Percentiles rank a stretch among this genome's conserved stretches.
Conservation (phyloP, 2,888 invertebrate species). For the Rhodophaea formosa region DNA sequence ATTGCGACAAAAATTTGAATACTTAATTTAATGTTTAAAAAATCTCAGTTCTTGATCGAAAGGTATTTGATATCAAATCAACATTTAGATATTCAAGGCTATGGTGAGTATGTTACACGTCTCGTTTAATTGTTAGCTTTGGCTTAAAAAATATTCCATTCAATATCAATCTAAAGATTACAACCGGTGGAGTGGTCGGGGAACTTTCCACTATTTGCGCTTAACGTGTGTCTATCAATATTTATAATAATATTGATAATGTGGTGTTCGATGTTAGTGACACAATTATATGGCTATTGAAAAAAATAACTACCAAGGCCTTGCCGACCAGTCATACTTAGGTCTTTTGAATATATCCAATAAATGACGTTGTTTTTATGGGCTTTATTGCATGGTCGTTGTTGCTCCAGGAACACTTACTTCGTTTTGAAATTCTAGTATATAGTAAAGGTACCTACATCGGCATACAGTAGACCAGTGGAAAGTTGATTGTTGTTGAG, state of each 20-base stretch:
- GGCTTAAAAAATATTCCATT: slow-evolving; percentile 63
- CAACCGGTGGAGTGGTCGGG: slow-evolving; percentile 37
- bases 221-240: slow-evolving; percentile 31
- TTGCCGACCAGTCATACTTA: neutral
- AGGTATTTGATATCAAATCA: neutral
- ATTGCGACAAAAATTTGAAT: too few relatives aligned
- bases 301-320: neutral
- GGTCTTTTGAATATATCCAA: neutral
- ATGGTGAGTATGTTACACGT: slow-evolving; percentile 8
- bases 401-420: too few relatives aligned
- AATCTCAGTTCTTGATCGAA: too few relatives aligned
- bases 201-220: slow-evolving; percentile 60
- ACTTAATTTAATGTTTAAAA: too few relatives aligned
- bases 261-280: slow-evolving; percentile 5
- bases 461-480: too few relatives aligned
- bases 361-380: too few relatives aligned
- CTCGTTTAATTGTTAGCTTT: slow-evolving; percentile 22
- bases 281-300: slow-evolving; percentile 1
- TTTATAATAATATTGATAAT: slow-evolving; percentile 40
- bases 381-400: too few relatives aligned
- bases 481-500: too few relatives aligned
- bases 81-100: slow-evolving; percentile 19
- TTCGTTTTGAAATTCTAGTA: too few relatives aligned
- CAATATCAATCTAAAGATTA: slow-evolving; percentile 61
- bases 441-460: too few relatives aligned